Base-by-base conservation (phyloP, 2,888 invertebrate species). In the Mystacides longicornis region DNA sequence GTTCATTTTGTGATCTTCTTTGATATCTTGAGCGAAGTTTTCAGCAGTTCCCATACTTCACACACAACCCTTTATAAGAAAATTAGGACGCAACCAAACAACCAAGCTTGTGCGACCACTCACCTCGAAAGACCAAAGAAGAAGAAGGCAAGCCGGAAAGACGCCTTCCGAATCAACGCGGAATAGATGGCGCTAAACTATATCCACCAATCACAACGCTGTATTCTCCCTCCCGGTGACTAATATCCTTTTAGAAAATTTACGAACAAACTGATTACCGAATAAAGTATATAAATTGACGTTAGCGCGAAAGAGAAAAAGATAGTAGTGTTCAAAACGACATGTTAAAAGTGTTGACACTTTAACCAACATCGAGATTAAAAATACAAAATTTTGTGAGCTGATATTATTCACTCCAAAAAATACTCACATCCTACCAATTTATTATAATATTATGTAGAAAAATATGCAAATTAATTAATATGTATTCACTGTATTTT, bases 11-110 rank as follows among this genome's bases (percentile, higher is more conserved):
- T 83, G 83, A 65, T 86, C 85, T 49, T 77, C 73, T 67, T 81
- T 81, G 66, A 86, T 82, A 69, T 86, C 86, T 80, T 86, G 83
- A 65, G 86, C 85, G 74, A 86, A 86, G 73, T 87, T 87, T 74
- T 87, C 87, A 71, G 86, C 86, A 74, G 86, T 87, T 65, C 82
- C 82, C 85, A 86, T 85, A 67, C 79, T 77, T 74, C 77, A 79
- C 69, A 82, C 83, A 78, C 82, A 77, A 67, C 74, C 71, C 71
- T 69, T 68, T 51, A 56, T 51, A 52, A 70, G 69, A 69, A 72
- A 74, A 74, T 71, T 73, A 70, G 20, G 9, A 45, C 20, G 20
- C 21, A 45, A 45, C 20, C 21, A 20, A 45, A 4, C 2, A 45
- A 11, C 11, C 27, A n/a, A 57, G 54, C 48, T 52, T 54, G 47